Evolutionary conservation across 2,797 vertebrate species (phyloP).

Genomic region (Anolis apletophallus): DNA sequence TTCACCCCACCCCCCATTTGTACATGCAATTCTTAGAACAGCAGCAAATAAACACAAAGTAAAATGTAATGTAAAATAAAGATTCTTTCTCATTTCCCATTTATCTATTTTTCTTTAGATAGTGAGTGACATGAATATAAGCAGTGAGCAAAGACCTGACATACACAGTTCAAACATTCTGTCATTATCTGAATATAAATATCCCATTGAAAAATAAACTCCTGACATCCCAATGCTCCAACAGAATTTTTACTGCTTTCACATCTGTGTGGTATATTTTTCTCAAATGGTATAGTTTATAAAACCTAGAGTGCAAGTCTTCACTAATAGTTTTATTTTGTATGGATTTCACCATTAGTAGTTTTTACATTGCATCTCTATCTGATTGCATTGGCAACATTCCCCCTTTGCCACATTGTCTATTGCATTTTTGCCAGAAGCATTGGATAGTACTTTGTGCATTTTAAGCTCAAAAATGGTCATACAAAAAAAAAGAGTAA

Average conservation of each 20-base stretch:
- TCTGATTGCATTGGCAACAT: no score
- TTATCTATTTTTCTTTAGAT: conserved; percentile 72
- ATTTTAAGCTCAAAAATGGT: no score
- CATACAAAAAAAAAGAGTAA: no score
- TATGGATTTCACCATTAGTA: conserved; percentile 12
- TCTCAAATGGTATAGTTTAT: conserved; percentile 33
- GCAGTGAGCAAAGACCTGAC: conserved; percentile 66
- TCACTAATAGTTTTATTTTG: neutral
- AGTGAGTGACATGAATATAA: conserved; percentile 71
- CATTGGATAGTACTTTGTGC: no score
- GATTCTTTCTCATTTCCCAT: conserved; percentile 75
- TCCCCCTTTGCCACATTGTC: no score
- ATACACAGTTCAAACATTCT: conserved; percentile 72
- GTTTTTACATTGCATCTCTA: neutral
- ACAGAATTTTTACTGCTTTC: conserved; percentile 54
- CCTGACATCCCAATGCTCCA: conserved; percentile 51
- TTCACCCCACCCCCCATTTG: conserved; percentile 29
- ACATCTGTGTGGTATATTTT: conserved; percentile 56
- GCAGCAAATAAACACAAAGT: conserved; percentile 33
- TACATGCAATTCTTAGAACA: conserved; percentile 35
- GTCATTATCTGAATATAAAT: conserved; percentile 57
- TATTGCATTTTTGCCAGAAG: no score
- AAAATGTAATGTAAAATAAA: conserved; percentile 63
- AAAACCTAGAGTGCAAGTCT: conserved; percentile 35
- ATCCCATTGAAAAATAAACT: conserved; percentile 71